phyloP scores from a whole-genome alignment of 2,888 invertebrate genomes.

The Coelinius sp. region DNA sequence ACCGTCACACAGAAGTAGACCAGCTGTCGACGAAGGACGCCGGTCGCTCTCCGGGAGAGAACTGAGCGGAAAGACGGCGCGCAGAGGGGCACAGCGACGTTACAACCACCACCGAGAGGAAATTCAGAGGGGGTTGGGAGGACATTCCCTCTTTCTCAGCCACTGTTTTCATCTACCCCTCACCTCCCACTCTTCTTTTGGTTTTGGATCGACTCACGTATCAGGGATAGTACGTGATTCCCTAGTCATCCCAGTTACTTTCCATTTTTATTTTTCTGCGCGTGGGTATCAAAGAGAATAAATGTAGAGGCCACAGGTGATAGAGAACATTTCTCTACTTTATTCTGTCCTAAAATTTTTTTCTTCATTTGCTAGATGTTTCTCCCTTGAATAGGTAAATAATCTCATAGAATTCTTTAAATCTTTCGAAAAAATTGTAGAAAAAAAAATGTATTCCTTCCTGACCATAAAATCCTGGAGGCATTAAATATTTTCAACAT shows the following conservation, averaged over 20 bases:
- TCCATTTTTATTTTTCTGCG: not conserved
- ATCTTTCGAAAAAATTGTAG: too few species aligned
- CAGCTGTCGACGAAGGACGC: constrained; percentile 45
- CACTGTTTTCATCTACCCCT: constrained; percentile 55
- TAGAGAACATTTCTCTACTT: not conserved
- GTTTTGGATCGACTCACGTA: constrained; percentile 43
- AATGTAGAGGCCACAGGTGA: not conserved
- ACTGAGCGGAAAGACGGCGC: constrained; percentile 55
- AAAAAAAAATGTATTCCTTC: too few species aligned
- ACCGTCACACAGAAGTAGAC: constrained; percentile 29
- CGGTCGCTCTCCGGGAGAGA: constrained; percentile 63
- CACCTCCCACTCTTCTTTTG: constrained; percentile 36
- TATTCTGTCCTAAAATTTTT: not conserved
- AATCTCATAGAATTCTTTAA: too few species aligned
- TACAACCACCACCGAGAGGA: constrained; percentile 35
- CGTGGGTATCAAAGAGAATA: not conserved
- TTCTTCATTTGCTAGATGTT: too few species aligned
- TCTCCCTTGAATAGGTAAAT: too few species aligned
- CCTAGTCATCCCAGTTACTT: constrained; percentile 29
- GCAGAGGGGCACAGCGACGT: constrained; percentile 28
- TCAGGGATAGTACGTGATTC: constrained; percentile 39
- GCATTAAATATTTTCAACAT: too few species aligned
- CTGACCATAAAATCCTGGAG: too few species aligned
- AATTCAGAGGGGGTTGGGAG: constrained; percentile 40
- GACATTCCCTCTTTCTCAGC: constrained; percentile 47